Percentiles rank a stretch among this genome's conserved stretches.
These are phyloP conservation scores for Melanostoma scalare DNA, from an alignment of 2,888 invertebrate species.

Conservation along the genomic window DNA sequence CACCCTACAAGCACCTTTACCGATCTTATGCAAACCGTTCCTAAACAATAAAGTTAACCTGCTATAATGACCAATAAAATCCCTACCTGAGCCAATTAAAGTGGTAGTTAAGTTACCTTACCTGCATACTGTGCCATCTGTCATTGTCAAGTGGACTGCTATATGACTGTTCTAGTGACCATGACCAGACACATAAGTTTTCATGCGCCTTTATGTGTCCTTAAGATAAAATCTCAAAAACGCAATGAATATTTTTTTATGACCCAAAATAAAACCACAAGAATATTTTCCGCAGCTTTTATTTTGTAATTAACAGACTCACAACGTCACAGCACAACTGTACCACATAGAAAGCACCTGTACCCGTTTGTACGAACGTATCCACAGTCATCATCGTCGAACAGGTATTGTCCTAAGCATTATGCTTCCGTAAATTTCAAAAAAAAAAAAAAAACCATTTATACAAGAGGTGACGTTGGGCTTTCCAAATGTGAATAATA, in stretches of 20 bases:
- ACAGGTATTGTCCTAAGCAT: background rate
- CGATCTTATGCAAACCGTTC: no score
- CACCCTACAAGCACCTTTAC: no score
- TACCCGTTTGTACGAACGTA: background rate
- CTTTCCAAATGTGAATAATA: slow-evolving; percentile 45
- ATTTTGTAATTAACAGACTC: slow-evolving; percentile 55
- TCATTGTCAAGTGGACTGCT: background rate
- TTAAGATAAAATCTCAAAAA: slow-evolving; percentile 31
- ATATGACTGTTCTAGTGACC: background rate
- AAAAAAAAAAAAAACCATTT: background rate
- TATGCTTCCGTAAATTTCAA: slow-evolving; percentile 31
- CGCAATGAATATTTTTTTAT: background rate
- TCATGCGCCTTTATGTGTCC: slow-evolving; percentile 11
- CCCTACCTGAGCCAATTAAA: slow-evolving; percentile 1
- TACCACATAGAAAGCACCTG: slow-evolving; percentile 22
- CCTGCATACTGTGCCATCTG: slow-evolving; percentile 20
- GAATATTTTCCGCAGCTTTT: slow-evolving; percentile 52
- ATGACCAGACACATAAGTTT: slow-evolving; percentile 6
- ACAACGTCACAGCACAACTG: slow-evolving; percentile 1
- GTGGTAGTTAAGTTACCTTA: slow-evolving; percentile 1
- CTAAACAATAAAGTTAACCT: no score
- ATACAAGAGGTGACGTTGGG: background rate
- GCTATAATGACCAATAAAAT: background rate
- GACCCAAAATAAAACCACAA: background rate
- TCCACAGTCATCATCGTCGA: background rate